Conservation (phyloP, 2,888 invertebrate genomes). For the Acheta domesticus region DNA sequence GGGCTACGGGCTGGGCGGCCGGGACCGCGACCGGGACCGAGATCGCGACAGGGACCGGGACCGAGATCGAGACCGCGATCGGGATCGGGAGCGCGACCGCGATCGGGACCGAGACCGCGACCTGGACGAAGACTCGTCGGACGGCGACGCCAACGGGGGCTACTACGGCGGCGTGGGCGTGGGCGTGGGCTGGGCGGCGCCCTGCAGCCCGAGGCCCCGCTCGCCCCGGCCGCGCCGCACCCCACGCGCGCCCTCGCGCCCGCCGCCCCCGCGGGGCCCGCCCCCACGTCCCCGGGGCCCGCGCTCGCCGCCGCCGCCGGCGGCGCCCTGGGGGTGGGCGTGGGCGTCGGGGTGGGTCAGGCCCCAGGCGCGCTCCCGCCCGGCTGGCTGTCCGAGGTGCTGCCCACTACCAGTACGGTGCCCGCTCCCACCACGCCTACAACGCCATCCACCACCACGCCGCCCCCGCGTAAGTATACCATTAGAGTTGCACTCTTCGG, state of each 20-base stretch:
- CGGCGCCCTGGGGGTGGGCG: not conserved
- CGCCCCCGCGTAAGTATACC: conserved; percentile 48
- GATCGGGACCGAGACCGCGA: conserved; percentile 42
- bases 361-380: conserved; percentile 33
- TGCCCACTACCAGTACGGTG: conserved; percentile 41
- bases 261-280: not conserved
- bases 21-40: conserved; percentile 42
- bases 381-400: conserved; percentile 48
- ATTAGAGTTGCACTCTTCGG: not conserved
- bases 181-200: conserved; percentile 23
- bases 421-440: conserved; percentile 45
- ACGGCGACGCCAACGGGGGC: conserved; percentile 47
- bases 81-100: not conserved
- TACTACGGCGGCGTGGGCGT: conserved; percentile 38
- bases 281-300: conserved; percentile 1
- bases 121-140: conserved; percentile 40
- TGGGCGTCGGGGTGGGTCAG: conserved; percentile 24
- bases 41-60: not conserved
- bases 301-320: not conserved
- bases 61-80: conserved; percentile 43
- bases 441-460: conserved; percentile 48
- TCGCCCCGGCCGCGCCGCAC: conserved; percentile 44
- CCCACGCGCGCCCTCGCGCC: conserved; percentile 38
- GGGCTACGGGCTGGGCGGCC: conserved; percentile 18
- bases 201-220: conserved; percentile 43